Conservation (phyloP, 2,888 invertebrate genomes). For the Cheilosia variabilis region DNA sequence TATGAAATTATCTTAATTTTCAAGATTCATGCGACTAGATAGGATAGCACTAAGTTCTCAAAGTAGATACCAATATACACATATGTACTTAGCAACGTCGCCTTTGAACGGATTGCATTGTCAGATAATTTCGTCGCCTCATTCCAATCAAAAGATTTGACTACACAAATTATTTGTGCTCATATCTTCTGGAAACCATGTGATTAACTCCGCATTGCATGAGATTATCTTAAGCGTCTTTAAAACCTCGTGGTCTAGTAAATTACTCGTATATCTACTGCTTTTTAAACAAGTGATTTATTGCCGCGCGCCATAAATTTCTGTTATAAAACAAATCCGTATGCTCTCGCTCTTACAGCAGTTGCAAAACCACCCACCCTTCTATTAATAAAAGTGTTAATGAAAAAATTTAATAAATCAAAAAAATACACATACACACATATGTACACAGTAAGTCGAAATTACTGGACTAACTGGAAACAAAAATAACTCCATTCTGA, state of each 20-base stretch:
- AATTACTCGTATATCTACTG: conserved; percentile 46
- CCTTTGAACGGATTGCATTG: conserved; percentile 15
- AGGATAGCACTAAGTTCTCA: background rate
- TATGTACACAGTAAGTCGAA: conserved; percentile 1
- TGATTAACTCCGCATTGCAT: conserved; percentile 33
- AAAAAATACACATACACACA: background rate
- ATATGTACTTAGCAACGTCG: background rate
- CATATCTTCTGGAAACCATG: conserved; percentile 46
- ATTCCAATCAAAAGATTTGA: conserved; percentile 12
- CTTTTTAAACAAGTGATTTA: conserved; percentile 57
- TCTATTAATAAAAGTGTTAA: conserved; percentile 23
- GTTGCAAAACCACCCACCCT: conserved; percentile 22
- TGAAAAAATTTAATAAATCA: conserved; percentile 40
- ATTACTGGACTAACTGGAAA: conserved; percentile 14
- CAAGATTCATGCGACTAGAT: background rate
- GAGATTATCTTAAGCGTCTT: conserved; percentile 54
- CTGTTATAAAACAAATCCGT: conserved; percentile 48
- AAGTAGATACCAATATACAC: background rate
- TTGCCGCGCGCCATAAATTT: conserved; percentile 34
- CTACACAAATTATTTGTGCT: background rate
- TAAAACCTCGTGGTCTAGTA: conserved; percentile 57
- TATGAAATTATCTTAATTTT: too few relatives aligned
- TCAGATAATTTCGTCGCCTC: conserved; percentile 32
- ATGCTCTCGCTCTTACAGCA: conserved; percentile 5
- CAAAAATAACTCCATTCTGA: conserved; percentile 23